Evolutionary conservation across 2,797 vertebrate species (phyloP).

Genomic region (Schizopygopsis pylzovi): DNA sequence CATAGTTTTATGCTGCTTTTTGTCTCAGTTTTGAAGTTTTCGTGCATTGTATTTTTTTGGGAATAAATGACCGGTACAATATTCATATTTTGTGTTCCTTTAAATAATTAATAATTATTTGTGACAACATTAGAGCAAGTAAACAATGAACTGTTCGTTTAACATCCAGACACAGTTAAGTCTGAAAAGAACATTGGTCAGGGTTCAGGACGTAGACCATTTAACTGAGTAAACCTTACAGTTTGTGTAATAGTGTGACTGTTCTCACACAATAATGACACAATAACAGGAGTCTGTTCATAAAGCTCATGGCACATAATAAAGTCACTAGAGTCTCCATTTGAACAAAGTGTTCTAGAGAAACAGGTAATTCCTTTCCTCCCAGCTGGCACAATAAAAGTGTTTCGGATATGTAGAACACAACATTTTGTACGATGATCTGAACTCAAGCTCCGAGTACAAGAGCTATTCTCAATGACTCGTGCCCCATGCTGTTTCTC

Average conservation of each 20-base stretch:
- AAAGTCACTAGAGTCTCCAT: not conserved
- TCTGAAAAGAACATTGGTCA: not conserved
- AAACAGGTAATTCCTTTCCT: not conserved
- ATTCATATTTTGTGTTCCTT: not conserved
- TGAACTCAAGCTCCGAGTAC: not conserved
- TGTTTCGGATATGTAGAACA: not conserved
- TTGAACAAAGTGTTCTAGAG: not conserved
- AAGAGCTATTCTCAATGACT: not conserved
- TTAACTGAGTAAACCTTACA: not conserved
- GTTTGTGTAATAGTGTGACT: not conserved
- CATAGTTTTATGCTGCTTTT: not conserved
- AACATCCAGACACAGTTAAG: not conserved
- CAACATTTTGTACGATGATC: not conserved
- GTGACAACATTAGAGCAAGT: not conserved
- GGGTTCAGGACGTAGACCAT: not conserved
- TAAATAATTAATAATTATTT: not conserved
- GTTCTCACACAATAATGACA: conserved; percentile 2
- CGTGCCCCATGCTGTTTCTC: not conserved
- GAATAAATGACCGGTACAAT: not conserved
- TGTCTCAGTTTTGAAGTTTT: not conserved
- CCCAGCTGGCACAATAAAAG: not conserved
- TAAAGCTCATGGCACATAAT: conserved; percentile 6
- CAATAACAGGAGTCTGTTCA: not conserved
- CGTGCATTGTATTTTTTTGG: not conserved
- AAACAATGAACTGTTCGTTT: not conserved